These are phyloP conservation scores for Podotricha telesiphe DNA, from an alignment of 2,888 invertebrate species.

Conservation along the genomic window DNA sequence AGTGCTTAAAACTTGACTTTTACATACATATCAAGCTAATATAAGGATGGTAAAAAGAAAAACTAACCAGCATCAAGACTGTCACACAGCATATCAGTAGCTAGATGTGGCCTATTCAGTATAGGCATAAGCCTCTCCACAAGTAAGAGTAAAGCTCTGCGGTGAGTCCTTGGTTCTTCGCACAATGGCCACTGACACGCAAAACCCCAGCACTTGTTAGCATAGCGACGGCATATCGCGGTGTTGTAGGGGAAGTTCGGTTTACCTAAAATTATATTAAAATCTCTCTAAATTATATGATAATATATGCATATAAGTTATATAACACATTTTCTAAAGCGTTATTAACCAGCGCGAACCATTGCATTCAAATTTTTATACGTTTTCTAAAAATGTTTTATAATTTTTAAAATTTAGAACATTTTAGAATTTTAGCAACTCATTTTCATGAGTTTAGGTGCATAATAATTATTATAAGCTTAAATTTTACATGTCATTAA, in stretches of 20 bases:
- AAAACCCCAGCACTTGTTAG: constrained; percentile 90
- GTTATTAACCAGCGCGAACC: too few species aligned
- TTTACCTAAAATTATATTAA: constrained; percentile 53
- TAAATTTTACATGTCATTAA: too few species aligned
- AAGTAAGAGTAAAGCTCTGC: constrained; percentile 90
- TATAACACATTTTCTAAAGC: too few species aligned
- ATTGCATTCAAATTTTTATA: too few species aligned
- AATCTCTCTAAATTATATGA: too few species aligned
- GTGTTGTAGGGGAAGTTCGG: constrained; percentile 85
- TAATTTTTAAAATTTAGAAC: too few species aligned
- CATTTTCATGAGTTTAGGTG: too few species aligned
- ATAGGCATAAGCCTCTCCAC: constrained; percentile 92
- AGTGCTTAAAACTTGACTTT: too few species aligned
- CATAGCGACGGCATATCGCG: constrained; percentile 73
- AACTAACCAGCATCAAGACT: constrained; percentile 90
- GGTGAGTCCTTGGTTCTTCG: constrained; percentile 85
- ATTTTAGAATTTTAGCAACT: too few species aligned
- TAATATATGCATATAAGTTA: too few species aligned
- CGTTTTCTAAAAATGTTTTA: too few species aligned
- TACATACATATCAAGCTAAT: background rate
- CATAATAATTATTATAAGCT: too few species aligned
- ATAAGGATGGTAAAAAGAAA: background rate
- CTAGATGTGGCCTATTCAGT: constrained; percentile 90
- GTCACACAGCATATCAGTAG: constrained; percentile 96
- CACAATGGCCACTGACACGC: constrained; percentile 90